phyloP scores from a whole-genome alignment of 2,797 vertebrate species.

The Australoheros facetus region DNA sequence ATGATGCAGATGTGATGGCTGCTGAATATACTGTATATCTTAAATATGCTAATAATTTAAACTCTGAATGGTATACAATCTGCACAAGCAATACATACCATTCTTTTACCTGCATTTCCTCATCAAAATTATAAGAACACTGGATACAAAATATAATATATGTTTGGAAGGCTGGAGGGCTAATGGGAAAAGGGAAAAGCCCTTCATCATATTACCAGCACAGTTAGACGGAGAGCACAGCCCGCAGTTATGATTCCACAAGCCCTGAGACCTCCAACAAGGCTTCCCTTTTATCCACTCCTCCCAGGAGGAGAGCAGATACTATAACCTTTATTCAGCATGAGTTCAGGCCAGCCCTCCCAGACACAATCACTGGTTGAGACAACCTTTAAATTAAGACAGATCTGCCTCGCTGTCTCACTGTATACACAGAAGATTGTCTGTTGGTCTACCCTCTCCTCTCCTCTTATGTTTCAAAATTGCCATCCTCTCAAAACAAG shows the following conservation, averaged over 20 bases:
- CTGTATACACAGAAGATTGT: conserved; percentile 58
- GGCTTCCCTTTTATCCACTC: conserved; percentile 65
- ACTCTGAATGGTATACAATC: not conserved
- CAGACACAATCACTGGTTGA: conserved; percentile 66
- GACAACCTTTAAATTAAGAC: conserved; percentile 76
- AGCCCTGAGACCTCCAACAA: conserved; percentile 50
- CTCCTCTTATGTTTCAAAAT: conserved; percentile 54
- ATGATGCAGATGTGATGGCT: not conserved
- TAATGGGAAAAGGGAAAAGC: conserved; percentile 47
- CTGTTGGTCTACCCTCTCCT: conserved; percentile 24
- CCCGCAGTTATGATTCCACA: conserved; percentile 31
- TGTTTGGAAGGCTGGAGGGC: not conserved
- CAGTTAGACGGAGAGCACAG: conserved; percentile 25
- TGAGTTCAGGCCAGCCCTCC: conserved; percentile 47
- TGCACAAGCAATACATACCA: not conserved
- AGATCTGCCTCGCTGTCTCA: conserved; percentile 51
- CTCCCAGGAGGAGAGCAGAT: conserved; percentile 47
- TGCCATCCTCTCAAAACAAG: conserved; percentile 56
- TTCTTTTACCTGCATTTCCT: not conserved
- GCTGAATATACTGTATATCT: not conserved
- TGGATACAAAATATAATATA: not conserved
- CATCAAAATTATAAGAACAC: not conserved
- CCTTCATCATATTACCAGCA: conserved; percentile 43
- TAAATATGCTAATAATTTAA: not conserved
- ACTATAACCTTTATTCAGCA: conserved; percentile 54